These are phyloP conservation scores for Caenorhabditis sp. DNA, from an alignment of 2,888 invertebrate genomes.

Conservation along the genomic window DNA sequence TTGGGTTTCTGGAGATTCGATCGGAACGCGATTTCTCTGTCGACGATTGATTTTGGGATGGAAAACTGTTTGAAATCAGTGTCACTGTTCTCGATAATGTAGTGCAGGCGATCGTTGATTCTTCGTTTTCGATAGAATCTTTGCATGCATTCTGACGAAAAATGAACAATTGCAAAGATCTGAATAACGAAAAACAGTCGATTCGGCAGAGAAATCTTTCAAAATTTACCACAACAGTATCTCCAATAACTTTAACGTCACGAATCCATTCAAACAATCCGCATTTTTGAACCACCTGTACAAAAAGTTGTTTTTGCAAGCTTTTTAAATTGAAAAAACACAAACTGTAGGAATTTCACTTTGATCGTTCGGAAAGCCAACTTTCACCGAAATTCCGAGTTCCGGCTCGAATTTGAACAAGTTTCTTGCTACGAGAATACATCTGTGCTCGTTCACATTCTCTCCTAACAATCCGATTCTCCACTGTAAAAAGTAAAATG, in stretches of 20 bases:
- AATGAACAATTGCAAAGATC: conserved; percentile 24
- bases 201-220: background rate
- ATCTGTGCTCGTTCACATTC: background rate
- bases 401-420: conserved; percentile 10
- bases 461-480: conserved; percentile 4
- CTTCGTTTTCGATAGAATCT: background rate
- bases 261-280: conserved; percentile 31
- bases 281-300: conserved; percentile 5
- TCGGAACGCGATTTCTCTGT: background rate
- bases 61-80: conserved; percentile 24
- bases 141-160: background rate
- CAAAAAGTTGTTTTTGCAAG: background rate
- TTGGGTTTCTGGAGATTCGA: conserved; percentile 11
- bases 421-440: background rate
- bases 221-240: conserved; percentile 24
- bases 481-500: conserved; percentile 33
- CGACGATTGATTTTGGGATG: conserved; percentile 14
- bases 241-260: conserved; percentile 26
- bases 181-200: too few relatives aligned
- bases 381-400: conserved; percentile 24
- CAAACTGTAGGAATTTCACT: conserved; percentile 1
- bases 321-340: background rate
- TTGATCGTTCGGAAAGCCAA: background rate
- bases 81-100: conserved; percentile 30
- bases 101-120: background rate